A percentile compares a stretch with the other conserved stretches of the same genome.
These are phyloP conservation scores for Sciurus vulgaris DNA, from an alignment of 2,797 vertebrate species.

Conservation along the genomic window DNA sequence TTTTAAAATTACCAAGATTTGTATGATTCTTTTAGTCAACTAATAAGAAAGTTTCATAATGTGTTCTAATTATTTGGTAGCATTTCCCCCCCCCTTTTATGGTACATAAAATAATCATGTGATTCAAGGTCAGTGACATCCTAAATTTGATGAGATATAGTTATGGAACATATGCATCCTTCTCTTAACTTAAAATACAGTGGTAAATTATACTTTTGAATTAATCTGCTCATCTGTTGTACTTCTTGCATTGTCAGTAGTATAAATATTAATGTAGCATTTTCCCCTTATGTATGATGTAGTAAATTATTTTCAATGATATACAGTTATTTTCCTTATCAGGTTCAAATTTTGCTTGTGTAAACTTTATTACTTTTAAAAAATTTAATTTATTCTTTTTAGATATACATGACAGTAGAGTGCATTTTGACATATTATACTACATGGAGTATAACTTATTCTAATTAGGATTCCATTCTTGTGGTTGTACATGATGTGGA, in stretches of 20 bases:
- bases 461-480: no score
- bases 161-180: background rate
- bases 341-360: slow-evolving; percentile 13
- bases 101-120: background rate
- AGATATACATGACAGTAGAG: no score
- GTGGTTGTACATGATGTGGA: no score
- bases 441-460: no score
- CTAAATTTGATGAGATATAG: background rate
- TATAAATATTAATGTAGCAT: background rate
- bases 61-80: background rate
- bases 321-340: background rate
- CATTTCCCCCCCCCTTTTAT: background rate
- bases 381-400: no score
- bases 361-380: background rate
- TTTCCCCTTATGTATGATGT: background rate
- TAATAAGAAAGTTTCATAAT: background rate
- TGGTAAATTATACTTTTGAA: background rate
- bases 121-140: background rate
- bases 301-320: slow-evolving; percentile 6
- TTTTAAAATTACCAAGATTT: slow-evolving; percentile 1
- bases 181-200: background rate
- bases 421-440: no score
- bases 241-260: background rate
- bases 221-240: background rate
- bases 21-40: background rate